phyloP scores from a whole-genome alignment of 2,797 vertebrate genomes.

The Sebastes wilsoni region DNA sequence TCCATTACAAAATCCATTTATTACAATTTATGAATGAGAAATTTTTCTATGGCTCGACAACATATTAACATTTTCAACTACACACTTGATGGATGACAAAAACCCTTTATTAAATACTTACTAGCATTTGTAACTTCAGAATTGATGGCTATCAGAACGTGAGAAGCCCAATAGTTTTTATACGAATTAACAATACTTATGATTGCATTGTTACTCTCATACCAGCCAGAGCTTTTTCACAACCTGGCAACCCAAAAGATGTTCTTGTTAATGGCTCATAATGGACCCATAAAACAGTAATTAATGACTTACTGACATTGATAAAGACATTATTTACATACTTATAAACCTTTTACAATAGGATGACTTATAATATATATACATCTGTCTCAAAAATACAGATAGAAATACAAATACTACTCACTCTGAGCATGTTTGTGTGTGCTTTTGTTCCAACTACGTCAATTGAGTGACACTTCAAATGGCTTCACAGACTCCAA shows the following conservation, averaged over 20 bases:
- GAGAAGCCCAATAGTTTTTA: background rate
- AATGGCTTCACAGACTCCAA: conserved; percentile 12
- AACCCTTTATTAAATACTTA: background rate
- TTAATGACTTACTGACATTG: background rate
- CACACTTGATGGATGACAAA: background rate
- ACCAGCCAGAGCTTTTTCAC: background rate
- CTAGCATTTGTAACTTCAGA: background rate
- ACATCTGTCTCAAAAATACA: background rate
- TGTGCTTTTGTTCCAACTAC: conserved; percentile 4
- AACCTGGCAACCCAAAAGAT: background rate
- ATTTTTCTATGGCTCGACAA: background rate
- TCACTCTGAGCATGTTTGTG: background rate
- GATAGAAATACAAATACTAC: no score
- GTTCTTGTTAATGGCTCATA: background rate
- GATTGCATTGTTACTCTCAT: background rate
- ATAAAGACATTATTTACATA: background rate
- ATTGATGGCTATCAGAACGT: background rate
- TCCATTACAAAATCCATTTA: no score
- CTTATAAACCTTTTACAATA: background rate
- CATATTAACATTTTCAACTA: background rate
- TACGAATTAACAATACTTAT: background rate
- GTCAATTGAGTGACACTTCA: conserved; percentile 27
- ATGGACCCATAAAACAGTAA: background rate
- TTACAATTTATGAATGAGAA: no score
- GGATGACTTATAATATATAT: background rate